These are phyloP conservation scores for Phocoena sinus DNA, from an alignment of 2,113 vertebrate genomes.

Conservation along the genomic window DNA sequence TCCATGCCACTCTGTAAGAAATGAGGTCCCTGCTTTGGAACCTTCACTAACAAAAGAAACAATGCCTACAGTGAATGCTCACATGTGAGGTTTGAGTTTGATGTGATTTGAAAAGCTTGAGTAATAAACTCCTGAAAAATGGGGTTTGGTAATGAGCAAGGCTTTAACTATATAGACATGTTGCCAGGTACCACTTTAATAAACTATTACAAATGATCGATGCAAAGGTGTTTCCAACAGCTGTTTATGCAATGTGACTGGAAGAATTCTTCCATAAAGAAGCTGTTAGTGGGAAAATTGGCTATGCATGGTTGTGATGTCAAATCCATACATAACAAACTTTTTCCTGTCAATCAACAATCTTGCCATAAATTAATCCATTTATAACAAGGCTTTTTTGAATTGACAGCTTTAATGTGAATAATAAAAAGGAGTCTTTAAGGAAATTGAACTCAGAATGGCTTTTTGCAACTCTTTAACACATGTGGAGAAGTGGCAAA, in stretches of 20 bases:
- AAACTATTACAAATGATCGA: conserved; percentile 83
- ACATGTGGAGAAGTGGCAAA: conserved; percentile 24
- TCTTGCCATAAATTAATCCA: conserved; percentile 70
- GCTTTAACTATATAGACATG: conserved; percentile 76
- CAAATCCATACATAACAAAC: conserved; percentile 70
- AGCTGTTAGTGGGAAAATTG: conserved; percentile 68
- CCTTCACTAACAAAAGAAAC: conserved; percentile 44
- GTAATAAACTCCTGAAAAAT: conserved; percentile 70
- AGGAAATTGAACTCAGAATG: conserved; percentile 52
- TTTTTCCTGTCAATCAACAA: conserved; percentile 73
- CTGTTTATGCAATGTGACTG: conserved; percentile 75
- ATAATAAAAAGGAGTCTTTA: conserved; percentile 56
- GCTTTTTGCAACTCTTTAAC: conserved; percentile 59
- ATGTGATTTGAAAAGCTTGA: conserved; percentile 71
- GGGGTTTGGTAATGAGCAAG: conserved; percentile 76
- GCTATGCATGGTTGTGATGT: conserved; percentile 66
- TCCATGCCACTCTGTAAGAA: not conserved
- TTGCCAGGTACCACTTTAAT: conserved; percentile 85
- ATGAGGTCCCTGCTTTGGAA: not conserved
- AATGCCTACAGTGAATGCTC: conserved; percentile 12
- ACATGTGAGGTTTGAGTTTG: conserved; percentile 54
- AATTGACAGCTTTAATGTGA: conserved; percentile 57
- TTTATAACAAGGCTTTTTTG: conserved; percentile 62
- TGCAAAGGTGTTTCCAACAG: conserved; percentile 79
- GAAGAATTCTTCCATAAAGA: conserved; percentile 72